Evolutionary conservation across 2,888 invertebrate species (phyloP).

Genomic region (Antheraea yamamai): DNA sequence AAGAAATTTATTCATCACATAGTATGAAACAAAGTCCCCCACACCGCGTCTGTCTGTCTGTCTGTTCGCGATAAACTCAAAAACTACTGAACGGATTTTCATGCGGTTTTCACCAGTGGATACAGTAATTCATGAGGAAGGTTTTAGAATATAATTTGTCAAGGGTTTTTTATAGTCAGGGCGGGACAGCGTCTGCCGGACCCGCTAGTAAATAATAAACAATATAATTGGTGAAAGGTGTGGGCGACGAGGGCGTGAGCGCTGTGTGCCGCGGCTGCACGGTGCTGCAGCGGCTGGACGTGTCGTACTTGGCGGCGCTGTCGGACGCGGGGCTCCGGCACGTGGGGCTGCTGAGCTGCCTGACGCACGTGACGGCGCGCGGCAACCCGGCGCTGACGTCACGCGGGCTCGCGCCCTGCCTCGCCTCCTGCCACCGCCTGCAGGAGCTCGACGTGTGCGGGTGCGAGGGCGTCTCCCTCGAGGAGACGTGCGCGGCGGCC

Average conservation of each 20-base stretch:
- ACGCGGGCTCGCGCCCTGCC: conserved; percentile 46
- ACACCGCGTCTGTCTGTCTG: too few relatives aligned
- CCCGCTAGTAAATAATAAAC: too few relatives aligned
- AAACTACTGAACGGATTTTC: too few relatives aligned
- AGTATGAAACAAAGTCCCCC: too few relatives aligned
- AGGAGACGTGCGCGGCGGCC: conserved; percentile 52
- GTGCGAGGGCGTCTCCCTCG: conserved; percentile 60
- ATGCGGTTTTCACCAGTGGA: too few relatives aligned
- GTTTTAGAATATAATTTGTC: too few relatives aligned
- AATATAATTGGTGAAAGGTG: conserved; percentile 40
- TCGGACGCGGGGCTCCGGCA: conserved; percentile 48
- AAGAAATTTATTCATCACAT: too few relatives aligned
- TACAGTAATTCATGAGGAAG: too few relatives aligned
- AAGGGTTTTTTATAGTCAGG: too few relatives aligned
- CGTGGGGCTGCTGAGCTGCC: conserved; percentile 40
- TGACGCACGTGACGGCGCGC: conserved; percentile 46
- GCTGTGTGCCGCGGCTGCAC: conserved; percentile 54
- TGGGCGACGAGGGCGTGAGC: conserved; percentile 61
- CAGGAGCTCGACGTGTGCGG: conserved; percentile 69
- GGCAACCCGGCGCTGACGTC: conserved; percentile 55
- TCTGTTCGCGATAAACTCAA: too few relatives aligned
- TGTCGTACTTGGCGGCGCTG: conserved; percentile 64
- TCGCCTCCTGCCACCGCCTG: conserved; percentile 51
- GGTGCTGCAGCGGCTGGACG: conserved; percentile 52
- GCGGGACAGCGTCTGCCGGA: too few relatives aligned